A percentile compares a stretch with the other conserved stretches of the same genome.
phyloP scores from a whole-genome alignment of 2,113 vertebrate genomes.

The Chaetodon auriga region DNA sequence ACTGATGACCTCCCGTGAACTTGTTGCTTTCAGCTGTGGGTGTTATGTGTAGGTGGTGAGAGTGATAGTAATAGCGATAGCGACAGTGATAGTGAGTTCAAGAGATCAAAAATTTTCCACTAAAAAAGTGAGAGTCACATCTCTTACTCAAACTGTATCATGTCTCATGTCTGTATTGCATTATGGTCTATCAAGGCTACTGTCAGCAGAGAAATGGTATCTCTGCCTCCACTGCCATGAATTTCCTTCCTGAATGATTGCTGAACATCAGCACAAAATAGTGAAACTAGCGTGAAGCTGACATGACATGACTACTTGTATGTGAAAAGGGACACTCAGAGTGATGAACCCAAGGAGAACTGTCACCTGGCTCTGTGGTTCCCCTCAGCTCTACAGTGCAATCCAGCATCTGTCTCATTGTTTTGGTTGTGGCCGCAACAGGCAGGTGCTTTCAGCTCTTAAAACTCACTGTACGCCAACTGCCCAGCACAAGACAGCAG shows the following conservation, averaged over 20 bases:
- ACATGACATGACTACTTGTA: not conserved
- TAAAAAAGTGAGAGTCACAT: conserved; percentile 36
- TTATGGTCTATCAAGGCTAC: conserved; percentile 29
- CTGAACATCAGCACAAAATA: conserved; percentile 15
- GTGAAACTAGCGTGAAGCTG: not conserved
- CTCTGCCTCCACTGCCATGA: conserved; percentile 11
- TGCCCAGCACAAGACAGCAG: not conserved
- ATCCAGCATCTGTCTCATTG: not conserved
- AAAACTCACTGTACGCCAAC: not conserved
- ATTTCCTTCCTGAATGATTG: conserved; percentile 32
- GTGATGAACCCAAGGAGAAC: not conserved
- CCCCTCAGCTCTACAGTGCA: not conserved
- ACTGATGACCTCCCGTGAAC: conserved; percentile 40
- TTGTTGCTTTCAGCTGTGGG: conserved; percentile 35
- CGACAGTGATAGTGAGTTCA: conserved; percentile 38
- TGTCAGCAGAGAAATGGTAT: conserved; percentile 49
- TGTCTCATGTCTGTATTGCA: conserved; percentile 39
- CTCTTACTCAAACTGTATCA: conserved; percentile 43
- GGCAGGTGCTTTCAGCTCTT: not conserved
- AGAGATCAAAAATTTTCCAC: conserved; percentile 44
- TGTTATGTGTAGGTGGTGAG: conserved; percentile 26
- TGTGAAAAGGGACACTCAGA: not conserved
- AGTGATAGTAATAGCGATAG: conserved; percentile 32
- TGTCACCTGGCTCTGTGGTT: not conserved
- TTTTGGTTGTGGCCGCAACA: not conserved